Evolutionary conservation across 30 jellyfish, hydroid and myxozoan species (phyloP).

Genomic region (Sanderia malayensis): DNA sequence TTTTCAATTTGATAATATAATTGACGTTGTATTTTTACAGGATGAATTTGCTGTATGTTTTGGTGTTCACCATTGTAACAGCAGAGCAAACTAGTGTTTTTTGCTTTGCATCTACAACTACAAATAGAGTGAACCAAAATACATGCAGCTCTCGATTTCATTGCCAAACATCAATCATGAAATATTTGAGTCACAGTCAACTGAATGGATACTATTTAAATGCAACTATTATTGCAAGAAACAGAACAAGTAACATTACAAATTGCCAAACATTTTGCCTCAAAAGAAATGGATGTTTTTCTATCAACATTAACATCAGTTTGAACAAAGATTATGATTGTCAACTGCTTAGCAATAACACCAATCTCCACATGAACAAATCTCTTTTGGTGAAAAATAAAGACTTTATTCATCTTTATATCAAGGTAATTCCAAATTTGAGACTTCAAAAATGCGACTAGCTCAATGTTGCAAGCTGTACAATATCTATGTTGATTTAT

Average conservation of each 20-base stretch:
- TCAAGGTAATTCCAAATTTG: too few species aligned
- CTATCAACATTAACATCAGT: constrained; percentile 27
- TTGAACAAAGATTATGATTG: background rate
- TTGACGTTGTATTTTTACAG: too few species aligned
- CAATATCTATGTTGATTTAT: too few species aligned
- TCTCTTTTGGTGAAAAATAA: constrained; percentile 4
- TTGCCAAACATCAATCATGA: constrained; percentile 30
- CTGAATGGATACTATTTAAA: constrained; percentile 6
- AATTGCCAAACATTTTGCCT: constrained; percentile 22
- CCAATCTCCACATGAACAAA: constrained; percentile 7
- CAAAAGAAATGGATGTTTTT: constrained; percentile 13
- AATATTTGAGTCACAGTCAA: constrained; percentile 11
- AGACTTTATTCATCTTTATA: constrained; percentile 22
- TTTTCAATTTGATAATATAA: too few species aligned
- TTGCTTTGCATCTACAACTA: too few species aligned
- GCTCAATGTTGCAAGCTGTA: too few species aligned
- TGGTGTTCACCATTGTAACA: too few species aligned
- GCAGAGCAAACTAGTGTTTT: too few species aligned
- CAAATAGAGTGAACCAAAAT: too few species aligned
- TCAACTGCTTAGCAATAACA: constrained; percentile 14
- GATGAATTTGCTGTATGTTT: too few species aligned
- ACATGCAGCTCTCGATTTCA: constrained; percentile 31
- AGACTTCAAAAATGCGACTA: too few species aligned
- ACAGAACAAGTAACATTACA: background rate
- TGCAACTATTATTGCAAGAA: constrained; percentile 11